Evolutionary conservation across 2,888 invertebrate genomes (phyloP), one percentile per base, ranked within the genome.

Genomic region (Tubulanus polymorphus): DNA sequence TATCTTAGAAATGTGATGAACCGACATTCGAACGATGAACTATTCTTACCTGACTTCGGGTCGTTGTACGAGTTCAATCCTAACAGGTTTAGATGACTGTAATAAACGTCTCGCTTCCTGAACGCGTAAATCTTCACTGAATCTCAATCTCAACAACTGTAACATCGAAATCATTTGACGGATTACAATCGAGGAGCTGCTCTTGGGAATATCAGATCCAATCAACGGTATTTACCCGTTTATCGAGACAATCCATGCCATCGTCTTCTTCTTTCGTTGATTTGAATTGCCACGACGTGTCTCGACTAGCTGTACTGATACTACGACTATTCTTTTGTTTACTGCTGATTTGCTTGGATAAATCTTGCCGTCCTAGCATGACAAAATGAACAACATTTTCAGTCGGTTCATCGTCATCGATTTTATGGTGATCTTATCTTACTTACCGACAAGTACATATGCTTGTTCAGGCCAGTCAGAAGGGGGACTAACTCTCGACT

Each of bases 51-150:
- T 76, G 2, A 93, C 91, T 62, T 93, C 94, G 0, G 93, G 91
- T 57, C 90, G 83, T 78, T 95, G 94, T 0, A 85, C 85, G 45
- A 94, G 84, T 52, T 88, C 86, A 56, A 95, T 90, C n/a, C 85
- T 84, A 8, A 91, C 92, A 0, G 94, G 93, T 61, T 87, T 87
- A 0, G 93, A 89, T 0, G 93, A 93, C 73, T 90, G 90, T 0
- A 95, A 82, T 60, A 93, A 83, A 54, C 87, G 85, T 54, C 89
- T 85, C 1, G 91, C 89, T 81, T 95, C 94, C 10, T 87, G 83
- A 62, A 93, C 86, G 53, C 95, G 84, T 59, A 82, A 76, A 67
- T 84, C 84, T 60, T 81, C 79, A 53, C 79, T 80, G 75, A 84
- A 84, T 29, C 83, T 70, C 56, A 84, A 70, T 55, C 78, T 75